Percentiles rank a stretch among this genome's conserved stretches.
Evolutionary conservation across 2,797 vertebrate species (phyloP).

Genomic region (Helicolenus hilgendorfi): DNA sequence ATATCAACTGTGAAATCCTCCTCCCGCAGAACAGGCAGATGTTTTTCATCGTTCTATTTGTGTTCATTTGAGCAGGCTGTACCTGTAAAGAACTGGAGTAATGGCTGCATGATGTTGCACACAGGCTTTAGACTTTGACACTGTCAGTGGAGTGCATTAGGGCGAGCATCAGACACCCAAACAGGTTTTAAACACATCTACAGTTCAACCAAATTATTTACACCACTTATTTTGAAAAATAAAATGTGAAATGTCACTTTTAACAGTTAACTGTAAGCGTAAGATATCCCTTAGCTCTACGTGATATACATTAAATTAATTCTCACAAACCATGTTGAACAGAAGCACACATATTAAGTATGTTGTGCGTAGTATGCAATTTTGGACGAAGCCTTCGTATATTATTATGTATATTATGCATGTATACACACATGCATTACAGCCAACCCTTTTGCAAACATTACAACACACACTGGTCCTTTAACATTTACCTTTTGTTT

Average conservation of each 20-base stretch:
- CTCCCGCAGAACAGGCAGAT: slow-evolving; percentile 25
- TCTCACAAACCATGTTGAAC: too few species aligned
- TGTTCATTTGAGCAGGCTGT: not conserved
- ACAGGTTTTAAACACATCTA: not conserved
- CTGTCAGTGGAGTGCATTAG: not conserved
- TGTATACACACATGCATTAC: not conserved
- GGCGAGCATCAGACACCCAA: not conserved
- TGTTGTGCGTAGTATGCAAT: too few species aligned
- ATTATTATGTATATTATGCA: not conserved
- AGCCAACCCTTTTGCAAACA: too few species aligned
- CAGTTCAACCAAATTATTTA: not conserved
- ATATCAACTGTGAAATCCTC: slow-evolving; percentile 33
- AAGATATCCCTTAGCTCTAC: too few species aligned
- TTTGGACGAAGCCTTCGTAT: too few species aligned
- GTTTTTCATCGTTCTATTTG: not conserved
- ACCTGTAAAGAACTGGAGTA: not conserved
- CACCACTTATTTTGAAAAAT: not conserved
- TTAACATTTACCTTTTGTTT: not conserved
- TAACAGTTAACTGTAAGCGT: too few species aligned
- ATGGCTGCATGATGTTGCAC: not conserved
- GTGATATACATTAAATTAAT: too few species aligned
- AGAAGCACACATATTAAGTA: too few species aligned
- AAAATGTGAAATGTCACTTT: not conserved
- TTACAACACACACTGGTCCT: too few species aligned
- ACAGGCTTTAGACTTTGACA: not conserved